Conservation (phyloP, 2,888 invertebrate species). For the Scrobipalpa costella region DNA sequence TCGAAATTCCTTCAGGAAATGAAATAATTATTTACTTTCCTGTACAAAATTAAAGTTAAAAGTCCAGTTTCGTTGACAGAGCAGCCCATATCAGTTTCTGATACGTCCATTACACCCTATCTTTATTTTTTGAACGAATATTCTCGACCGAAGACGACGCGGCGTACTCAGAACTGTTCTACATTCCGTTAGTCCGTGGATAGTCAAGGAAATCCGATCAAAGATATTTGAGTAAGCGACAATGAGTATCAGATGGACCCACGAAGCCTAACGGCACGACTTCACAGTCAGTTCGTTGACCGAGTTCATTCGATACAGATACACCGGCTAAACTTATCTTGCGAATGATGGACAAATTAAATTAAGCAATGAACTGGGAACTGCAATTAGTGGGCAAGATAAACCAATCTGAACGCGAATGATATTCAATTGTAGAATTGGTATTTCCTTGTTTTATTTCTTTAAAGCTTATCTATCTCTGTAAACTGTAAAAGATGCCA, state of each 20-base stretch:
- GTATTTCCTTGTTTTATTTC: too few species aligned
- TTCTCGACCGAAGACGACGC: background rate
- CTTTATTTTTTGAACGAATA: too few species aligned
- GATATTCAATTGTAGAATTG: too few species aligned
- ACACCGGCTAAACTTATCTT: background rate
- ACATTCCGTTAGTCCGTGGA: constrained; percentile 37
- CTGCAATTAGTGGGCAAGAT: background rate
- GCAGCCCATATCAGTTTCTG: too few species aligned
- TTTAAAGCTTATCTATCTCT: too few species aligned
- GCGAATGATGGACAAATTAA: background rate
- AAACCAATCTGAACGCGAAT: too few species aligned
- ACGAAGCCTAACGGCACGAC: background rate
- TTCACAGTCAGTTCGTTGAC: constrained; percentile 2
- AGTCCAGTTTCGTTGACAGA: too few species aligned
- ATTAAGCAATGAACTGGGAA: background rate
- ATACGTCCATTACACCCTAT: too few species aligned
- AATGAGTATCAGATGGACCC: background rate
- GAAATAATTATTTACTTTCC: too few species aligned
- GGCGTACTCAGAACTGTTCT: constrained; percentile 39
- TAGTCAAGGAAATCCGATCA: constrained; percentile 34
- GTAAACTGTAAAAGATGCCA: too few species aligned
- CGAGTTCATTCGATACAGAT: background rate
- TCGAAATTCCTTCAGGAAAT: too few species aligned
- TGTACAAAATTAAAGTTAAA: too few species aligned
- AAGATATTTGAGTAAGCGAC: constrained; percentile 7